These are phyloP conservation scores for Bovichtus diacanthus DNA, from an alignment of 2,797 vertebrate genomes.

Conservation along the genomic window DNA sequence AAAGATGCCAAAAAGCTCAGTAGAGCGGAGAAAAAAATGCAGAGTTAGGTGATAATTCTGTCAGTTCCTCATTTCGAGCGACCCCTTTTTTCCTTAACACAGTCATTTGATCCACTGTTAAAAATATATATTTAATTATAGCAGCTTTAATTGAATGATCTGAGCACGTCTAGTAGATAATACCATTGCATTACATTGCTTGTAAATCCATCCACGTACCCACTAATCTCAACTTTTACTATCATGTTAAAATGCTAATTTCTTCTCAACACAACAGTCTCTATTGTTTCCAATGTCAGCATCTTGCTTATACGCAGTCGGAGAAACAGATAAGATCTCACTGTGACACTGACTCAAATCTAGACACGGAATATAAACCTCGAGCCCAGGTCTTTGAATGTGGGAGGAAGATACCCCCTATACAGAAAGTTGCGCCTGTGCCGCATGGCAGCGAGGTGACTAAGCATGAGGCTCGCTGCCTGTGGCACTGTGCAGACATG, in stretches of 20 bases:
- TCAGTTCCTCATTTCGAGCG: too few species aligned
- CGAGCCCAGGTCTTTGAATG: neutral
- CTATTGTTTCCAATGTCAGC: neutral
- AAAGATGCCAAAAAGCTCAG: neutral
- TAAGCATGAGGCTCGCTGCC: conserved; percentile 72
- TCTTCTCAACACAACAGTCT: neutral
- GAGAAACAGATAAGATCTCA: neutral
- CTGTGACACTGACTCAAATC: conserved; percentile 41
- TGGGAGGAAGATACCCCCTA: conserved; percentile 41
- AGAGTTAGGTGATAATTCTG: too few species aligned
- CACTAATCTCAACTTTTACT: neutral
- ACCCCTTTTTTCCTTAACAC: too few species aligned
- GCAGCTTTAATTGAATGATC: neutral
- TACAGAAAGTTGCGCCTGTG: conserved; percentile 34
- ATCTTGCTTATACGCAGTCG: neutral
- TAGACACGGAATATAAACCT: neutral
- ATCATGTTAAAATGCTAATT: neutral
- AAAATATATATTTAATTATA: too few species aligned
- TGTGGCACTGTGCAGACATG: conserved; percentile 78
- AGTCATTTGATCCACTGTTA: too few species aligned
- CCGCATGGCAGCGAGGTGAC: conserved; percentile 68
- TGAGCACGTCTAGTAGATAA: neutral
- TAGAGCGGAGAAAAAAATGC: neutral
- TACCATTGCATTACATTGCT: neutral
- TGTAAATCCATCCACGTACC: neutral